Evolutionary conservation across 2,113 vertebrate species (phyloP).

Genomic region (Telmatochromis sp.): DNA sequence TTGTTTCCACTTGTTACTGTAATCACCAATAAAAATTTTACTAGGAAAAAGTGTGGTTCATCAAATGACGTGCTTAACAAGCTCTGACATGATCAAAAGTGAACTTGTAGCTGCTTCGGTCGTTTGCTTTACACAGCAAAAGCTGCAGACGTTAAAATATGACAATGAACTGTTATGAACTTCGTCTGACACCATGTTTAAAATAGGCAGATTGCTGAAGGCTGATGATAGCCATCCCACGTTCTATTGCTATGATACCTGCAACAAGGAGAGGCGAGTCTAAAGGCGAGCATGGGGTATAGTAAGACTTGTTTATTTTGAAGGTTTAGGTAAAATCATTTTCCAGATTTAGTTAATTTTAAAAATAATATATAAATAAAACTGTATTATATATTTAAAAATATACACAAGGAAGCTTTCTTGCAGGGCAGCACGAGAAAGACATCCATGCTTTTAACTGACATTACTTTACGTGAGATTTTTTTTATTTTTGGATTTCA

Average conservation of each 20-base stretch:
- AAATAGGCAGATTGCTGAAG: background rate
- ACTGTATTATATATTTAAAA: background rate
- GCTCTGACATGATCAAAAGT: background rate
- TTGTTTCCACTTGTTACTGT: background rate
- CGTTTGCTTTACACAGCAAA: background rate
- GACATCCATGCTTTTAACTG: background rate
- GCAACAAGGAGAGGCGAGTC: background rate
- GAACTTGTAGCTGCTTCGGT: background rate
- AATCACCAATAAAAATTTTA: background rate
- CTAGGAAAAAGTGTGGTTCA: background rate
- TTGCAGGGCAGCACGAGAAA: background rate
- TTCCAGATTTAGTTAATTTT: background rate
- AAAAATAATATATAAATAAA: background rate
- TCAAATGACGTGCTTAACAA: background rate
- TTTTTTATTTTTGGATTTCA: background rate
- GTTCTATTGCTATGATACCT: background rate
- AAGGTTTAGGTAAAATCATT: rapidly evolving
- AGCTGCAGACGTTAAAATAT: background rate
- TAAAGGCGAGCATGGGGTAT: background rate
- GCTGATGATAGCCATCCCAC: background rate
- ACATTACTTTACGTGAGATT: background rate
- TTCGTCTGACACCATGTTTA: background rate
- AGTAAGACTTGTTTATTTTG: background rate
- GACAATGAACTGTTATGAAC: background rate
- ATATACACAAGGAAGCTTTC: background rate